phyloP scores from a whole-genome alignment of 2,797 vertebrate genomes.

The Clarias fuscus region DNA sequence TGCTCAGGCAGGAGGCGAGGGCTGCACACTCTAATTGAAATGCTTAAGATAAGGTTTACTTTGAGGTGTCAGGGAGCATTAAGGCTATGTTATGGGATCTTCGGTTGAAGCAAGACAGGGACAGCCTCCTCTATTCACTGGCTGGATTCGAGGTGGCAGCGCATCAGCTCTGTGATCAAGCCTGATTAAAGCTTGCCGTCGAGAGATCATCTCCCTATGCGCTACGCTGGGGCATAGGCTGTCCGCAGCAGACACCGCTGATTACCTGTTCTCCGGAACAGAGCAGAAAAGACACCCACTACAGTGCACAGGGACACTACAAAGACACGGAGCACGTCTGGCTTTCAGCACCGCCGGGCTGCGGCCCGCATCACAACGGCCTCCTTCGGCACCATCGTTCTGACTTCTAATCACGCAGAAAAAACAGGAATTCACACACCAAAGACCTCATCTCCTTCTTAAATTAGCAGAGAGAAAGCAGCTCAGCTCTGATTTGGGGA shows the following conservation, averaged over 20 bases:
- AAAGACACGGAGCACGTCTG: constrained; percentile 23
- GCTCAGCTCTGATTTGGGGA: constrained; percentile 61
- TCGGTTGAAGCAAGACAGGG: constrained; percentile 72
- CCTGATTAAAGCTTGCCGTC: constrained; percentile 66
- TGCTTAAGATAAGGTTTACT: constrained; percentile 69
- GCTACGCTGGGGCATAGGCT: constrained; percentile 32
- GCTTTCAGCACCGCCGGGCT: neutral
- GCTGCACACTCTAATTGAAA: constrained; percentile 69
- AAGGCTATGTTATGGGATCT: constrained; percentile 57
- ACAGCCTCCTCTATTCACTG: constrained; percentile 61
- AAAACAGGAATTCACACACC: constrained; percentile 14
- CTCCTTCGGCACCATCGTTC: constrained; percentile 7
- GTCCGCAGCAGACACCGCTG: constrained; percentile 47
- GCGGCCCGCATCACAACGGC: constrained; percentile 14
- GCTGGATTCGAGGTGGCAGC: constrained; percentile 73
- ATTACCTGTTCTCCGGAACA: constrained; percentile 47
- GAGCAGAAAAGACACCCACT: constrained; percentile 52
- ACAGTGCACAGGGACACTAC: constrained; percentile 30
- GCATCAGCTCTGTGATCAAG: constrained; percentile 73
- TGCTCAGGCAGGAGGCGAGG: constrained; percentile 27
- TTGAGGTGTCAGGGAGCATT: constrained; percentile 72
- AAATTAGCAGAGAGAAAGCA: constrained; percentile 35
- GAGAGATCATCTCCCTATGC: constrained; percentile 57
- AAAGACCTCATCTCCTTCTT: constrained; percentile 42
- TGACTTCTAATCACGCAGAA: constrained; percentile 18